Evolutionary conservation across 1,140 invertebrate genomes (phyloP), one percentile per base, ranked within the genome.

Genomic region (Ceratina japonica): DNA sequence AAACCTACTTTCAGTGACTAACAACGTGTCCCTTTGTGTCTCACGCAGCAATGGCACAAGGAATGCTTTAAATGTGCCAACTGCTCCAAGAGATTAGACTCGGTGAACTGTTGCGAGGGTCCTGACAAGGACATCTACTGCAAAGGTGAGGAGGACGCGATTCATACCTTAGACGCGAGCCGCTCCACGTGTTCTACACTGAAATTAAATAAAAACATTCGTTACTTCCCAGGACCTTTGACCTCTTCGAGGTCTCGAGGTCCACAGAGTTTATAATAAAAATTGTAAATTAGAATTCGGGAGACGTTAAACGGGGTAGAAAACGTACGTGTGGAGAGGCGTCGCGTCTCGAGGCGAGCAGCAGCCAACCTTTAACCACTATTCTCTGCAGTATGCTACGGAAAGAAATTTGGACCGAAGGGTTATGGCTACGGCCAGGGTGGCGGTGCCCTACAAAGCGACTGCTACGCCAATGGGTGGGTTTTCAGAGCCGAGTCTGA

Each of bases 111-210:
- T 93, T 98, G 97, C 92, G 98, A 99, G 93, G 97, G 96, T 89
- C 97, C 98, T 86, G 98, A 99, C 91, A 97, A 97, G 93, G 96
- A 99, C 91, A 97, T 99, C 93, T 99, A 98, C 94, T 99, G 99
- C 94, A 98, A 97, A 97, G 97, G 97, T 98, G 94, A 92, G 94
- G 88, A 61, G 31, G 22, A 18, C 37, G 61, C 62, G 13, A 56
- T 18, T 68, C 58, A 24, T 63, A 16, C 22, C 27, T 2, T 59
- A 54, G 75, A 54, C 56, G 18, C 58, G 72, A 76, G 3, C 58
- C 72, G 62, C 52, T 24, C 51, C 49, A 66, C 59, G n/a, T 74
- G 27, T 68, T 77, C 64, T 0, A 1, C 5, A n/a, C n/a, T n/a
- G n/a, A 1, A 37, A 75, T 44, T 44, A 44, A 8, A 44, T 44